phyloP scores from a whole-genome alignment of 2,888 invertebrate genomes.

The Drosophila cognata region DNA sequence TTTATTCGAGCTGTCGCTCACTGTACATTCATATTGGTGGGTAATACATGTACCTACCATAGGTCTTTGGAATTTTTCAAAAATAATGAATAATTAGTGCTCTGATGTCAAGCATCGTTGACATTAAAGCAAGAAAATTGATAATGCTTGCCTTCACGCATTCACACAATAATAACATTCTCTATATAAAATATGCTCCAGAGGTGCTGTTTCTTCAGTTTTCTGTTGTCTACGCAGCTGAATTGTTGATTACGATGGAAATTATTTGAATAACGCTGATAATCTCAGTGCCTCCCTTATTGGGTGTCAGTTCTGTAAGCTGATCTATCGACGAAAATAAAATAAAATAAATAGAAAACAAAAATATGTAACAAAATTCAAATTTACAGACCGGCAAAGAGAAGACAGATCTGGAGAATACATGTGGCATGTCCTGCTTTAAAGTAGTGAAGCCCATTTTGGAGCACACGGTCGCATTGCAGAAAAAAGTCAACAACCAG shows the following conservation, averaged over 20 bases:
- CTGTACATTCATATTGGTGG: too few relatives aligned
- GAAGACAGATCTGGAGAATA: background rate
- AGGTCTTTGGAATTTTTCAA: too few relatives aligned
- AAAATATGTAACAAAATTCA: background rate
- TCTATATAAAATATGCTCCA: background rate
- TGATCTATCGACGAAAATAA: background rate
- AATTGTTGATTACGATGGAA: background rate
- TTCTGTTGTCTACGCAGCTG: background rate
- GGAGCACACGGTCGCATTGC: background rate
- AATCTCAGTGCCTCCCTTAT: background rate
- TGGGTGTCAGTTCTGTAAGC: background rate
- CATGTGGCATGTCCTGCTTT: background rate
- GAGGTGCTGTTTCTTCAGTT: background rate
- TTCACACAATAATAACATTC: too few relatives aligned
- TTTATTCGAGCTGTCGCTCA: too few relatives aligned
- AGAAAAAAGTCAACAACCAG: background rate
- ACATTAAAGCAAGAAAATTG: too few relatives aligned
- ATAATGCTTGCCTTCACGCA: background rate
- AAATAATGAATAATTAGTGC: too few relatives aligned
- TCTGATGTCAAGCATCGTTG: too few relatives aligned
- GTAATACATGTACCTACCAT: too few relatives aligned
- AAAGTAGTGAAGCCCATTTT: background rate
- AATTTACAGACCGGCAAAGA: background rate
- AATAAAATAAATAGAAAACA: background rate
- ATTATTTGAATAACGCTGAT: background rate